A percentile compares a stretch with the other conserved stretches of the same genome.
Conservation (phyloP, 2,113 vertebrate genomes). For the Paralichthys olivaceus region DNA sequence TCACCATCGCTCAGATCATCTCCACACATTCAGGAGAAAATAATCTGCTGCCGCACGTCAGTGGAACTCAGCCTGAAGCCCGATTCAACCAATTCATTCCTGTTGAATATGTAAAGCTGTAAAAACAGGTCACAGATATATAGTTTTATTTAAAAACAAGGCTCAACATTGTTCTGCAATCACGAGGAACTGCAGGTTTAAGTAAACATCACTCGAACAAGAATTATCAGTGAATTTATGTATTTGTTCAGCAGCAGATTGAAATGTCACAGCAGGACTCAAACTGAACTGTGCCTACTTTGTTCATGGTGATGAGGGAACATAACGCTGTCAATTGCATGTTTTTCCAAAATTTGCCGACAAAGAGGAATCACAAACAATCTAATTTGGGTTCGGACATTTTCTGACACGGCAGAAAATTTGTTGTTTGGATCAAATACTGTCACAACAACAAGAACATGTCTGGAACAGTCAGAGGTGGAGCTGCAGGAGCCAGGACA, state of each 20-base stretch:
- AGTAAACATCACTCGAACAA: not conserved
- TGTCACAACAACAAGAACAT: too few relatives aligned
- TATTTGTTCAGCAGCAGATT: not conserved
- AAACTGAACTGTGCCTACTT: too few relatives aligned
- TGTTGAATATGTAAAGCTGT: not conserved
- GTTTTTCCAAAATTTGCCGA: too few relatives aligned
- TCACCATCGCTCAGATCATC: slow-evolving; percentile 13
- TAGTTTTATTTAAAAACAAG: not conserved
- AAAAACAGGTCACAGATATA: not conserved
- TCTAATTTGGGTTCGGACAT: too few relatives aligned
- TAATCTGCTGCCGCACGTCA: not conserved
- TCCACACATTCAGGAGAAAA: not conserved
- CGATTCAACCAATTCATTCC: not conserved
- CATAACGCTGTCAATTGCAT: too few relatives aligned
- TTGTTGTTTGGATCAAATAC: too few relatives aligned
- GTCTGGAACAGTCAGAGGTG: too few relatives aligned
- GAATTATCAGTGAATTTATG: not conserved
- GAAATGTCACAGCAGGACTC: not conserved
- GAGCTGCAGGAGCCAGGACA: too few relatives aligned
- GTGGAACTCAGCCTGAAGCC: not conserved
- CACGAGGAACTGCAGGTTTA: not conserved
- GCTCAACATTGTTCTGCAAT: not conserved
- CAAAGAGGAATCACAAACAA: too few relatives aligned
- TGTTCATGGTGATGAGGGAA: too few relatives aligned
- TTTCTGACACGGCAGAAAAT: too few relatives aligned